phyloP scores from a whole-genome alignment of 2,113 vertebrate genomes.

The Malurus melanocephalus region DNA sequence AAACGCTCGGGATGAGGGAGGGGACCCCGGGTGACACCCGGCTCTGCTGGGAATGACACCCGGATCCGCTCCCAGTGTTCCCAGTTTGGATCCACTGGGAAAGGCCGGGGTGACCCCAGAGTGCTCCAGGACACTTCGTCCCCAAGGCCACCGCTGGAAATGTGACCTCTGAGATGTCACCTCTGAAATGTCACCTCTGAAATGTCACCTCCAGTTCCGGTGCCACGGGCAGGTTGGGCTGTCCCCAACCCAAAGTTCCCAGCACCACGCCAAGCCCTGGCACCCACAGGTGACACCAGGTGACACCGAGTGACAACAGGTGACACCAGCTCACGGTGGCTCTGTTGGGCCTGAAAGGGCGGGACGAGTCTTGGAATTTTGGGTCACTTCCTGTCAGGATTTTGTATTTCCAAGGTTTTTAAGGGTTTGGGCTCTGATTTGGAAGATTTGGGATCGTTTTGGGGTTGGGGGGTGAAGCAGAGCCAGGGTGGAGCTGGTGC shows the following conservation, averaged over 20 bases:
- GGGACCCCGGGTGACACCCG: rapidly evolving
- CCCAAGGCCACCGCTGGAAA: background rate
- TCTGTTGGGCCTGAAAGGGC: rapidly evolving
- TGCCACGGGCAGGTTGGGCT: rapidly evolving
- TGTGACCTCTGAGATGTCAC: background rate
- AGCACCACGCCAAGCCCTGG: background rate
- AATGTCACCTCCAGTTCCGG: background rate
- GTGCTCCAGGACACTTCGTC: background rate
- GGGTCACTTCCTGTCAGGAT: background rate
- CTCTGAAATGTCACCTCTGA: background rate
- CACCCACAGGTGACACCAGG: background rate
- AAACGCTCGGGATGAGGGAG: background rate
- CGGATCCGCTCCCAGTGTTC: background rate
- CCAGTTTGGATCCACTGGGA: background rate
- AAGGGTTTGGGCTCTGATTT: rapidly evolving
- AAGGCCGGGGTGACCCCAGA: rapidly evolving
- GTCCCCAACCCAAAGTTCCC: background rate
- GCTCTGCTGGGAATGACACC: background rate
- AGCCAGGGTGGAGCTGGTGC: background rate
- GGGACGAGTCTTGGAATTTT: rapidly evolving
- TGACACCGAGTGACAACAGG: background rate
- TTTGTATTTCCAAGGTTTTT: rapidly evolving
- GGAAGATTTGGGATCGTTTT: background rate
- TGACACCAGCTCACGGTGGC: rapidly evolving
- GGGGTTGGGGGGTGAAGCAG: background rate